Evolutionary conservation across 2,797 vertebrate species (phyloP), one percentile per base, ranked within the genome.

Genomic region (Urosaurus nigricauda): DNA sequence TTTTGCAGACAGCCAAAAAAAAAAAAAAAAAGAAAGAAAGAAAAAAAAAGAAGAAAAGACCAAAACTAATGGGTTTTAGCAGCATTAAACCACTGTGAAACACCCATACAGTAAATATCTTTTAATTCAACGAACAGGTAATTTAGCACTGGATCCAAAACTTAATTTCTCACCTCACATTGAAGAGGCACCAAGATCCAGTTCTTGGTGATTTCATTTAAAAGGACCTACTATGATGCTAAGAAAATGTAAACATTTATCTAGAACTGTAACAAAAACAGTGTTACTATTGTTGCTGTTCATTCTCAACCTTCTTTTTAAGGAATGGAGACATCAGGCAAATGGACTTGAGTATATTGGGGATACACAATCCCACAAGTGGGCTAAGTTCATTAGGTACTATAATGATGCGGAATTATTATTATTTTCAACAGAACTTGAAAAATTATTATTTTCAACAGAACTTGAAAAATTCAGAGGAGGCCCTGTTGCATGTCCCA

Each of bases 1-100:
- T 95, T 96, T 96, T 96, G 96, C 95, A 96, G 96, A 96, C 94
- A 96, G 94, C 94, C 94, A 95, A 95, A 86, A n/a, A n/a, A n/a
- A n/a, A n/a, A n/a, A n/a, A n/a, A n/a, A n/a, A n/a, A n/a, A n/a
- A n/a, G n/a, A n/a, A n/a, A n/a, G n/a, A n/a, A n/a, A n/a, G n/a
- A n/a, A n/a, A n/a, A n/a, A n/a, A n/a, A n/a, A n/a, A n/a, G n/a
- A n/a, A n/a, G n/a, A n/a, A n/a, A n/a, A n/a, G n/a, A n/a, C 94
- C 92, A 95, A 95, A 96, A 96, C 95, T 96, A 95, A 95, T 94
- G 95, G 94, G 94, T 94, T 95, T 96, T 93, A 93, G 93, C 94
- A 94, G 93, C 60, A 96, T 93, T 94, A 96, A 95, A 95, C 95
- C 92, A 94, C 88, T 92, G 93, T 91, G 90, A 90, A 95, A 12